These are phyloP conservation scores for Rhagologus leucostigma DNA, from an alignment of 2,113 vertebrate species.

Conservation along the genomic window DNA sequence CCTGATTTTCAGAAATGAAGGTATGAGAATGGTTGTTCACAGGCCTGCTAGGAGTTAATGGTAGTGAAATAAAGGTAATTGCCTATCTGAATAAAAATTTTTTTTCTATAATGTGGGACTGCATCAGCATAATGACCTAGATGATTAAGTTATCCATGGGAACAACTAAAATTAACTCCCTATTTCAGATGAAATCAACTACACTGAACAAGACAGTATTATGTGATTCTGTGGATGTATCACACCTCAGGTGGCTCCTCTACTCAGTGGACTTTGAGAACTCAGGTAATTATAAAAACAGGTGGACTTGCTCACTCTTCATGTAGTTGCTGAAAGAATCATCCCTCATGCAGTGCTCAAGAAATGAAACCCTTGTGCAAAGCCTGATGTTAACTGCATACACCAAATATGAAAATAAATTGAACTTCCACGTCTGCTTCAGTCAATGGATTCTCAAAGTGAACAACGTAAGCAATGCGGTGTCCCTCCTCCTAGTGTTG, in stretches of 20 bases:
- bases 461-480: neutral
- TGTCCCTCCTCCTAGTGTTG: neutral
- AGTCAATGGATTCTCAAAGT: neutral
- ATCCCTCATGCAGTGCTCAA: neutral
- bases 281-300: neutral
- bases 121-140: neutral
- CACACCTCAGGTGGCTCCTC: neutral
- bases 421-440: neutral
- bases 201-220: neutral
- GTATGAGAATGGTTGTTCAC: neutral
- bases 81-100: neutral
- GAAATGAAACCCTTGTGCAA: neutral
- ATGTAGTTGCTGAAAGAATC: neutral
- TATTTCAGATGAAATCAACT: neutral
- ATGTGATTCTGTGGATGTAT: neutral
- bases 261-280: neutral
- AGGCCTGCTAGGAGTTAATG: neutral
- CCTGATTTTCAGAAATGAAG: neutral
- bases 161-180: neutral
- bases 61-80: neutral
- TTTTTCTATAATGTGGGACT: neutral
- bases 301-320: neutral
- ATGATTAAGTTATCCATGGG: neutral
- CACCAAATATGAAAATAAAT: neutral
- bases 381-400: neutral